Conservation (phyloP, 2,113 vertebrate genomes). For the Paramormyrops kingsleyae region DNA sequence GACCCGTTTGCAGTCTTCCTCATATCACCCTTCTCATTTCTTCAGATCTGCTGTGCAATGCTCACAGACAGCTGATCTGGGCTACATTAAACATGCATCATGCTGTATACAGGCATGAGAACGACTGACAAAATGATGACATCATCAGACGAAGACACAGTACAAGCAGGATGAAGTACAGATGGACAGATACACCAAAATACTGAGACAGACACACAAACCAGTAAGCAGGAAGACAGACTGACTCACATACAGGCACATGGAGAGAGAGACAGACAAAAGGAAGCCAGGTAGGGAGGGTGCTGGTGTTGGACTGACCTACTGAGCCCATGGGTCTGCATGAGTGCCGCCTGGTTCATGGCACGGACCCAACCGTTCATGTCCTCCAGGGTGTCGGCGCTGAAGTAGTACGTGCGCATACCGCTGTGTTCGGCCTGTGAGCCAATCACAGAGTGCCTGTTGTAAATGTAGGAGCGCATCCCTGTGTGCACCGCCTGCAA, state of each 20-base stretch:
- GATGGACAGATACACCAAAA: background rate
- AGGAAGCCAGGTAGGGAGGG: background rate
- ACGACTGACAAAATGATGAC: background rate
- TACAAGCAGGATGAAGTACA: background rate
- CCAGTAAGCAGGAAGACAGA: background rate
- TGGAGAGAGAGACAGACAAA: background rate
- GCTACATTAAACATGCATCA: background rate
- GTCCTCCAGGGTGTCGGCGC: conserved; percentile 88
- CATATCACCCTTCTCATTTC: background rate
- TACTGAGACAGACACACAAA: background rate
- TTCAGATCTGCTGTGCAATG: background rate
- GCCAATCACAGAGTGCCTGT: conserved; percentile 74
- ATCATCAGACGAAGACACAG: background rate
- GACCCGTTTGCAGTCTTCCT: background rate
- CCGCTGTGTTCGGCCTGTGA: conserved; percentile 82
- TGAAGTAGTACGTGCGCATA: conserved; percentile 95
- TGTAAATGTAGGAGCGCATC: conserved; percentile 83
- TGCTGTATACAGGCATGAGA: background rate
- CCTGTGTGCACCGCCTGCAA: conserved; percentile 80
- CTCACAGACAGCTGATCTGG: background rate
- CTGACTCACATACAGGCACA: background rate
- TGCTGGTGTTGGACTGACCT: conserved; percentile 54
- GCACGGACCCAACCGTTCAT: conserved; percentile 85
- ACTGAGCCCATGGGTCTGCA: conserved; percentile 66
- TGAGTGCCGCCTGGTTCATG: conserved; percentile 86